Conservation (phyloP, 2,888 invertebrate species). For the Eupeodes luniger region DNA sequence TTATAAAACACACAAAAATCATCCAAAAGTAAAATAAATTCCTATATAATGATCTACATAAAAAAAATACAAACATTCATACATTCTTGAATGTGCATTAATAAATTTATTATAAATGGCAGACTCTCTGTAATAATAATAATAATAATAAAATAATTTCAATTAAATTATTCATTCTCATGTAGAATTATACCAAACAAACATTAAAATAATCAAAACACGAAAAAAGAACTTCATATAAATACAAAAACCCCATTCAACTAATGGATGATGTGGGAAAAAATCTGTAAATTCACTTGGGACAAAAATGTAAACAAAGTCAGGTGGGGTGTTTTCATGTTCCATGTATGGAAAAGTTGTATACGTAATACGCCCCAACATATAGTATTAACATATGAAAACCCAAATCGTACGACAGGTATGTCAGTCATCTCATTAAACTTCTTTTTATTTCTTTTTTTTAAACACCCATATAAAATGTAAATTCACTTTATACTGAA, state of each 20-base stretch:
- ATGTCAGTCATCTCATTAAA: constrained; percentile 58
- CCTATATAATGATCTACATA: neutral
- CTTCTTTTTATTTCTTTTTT: constrained; percentile 3
- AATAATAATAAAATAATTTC: neutral
- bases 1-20: neutral
- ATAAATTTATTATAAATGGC: neutral
- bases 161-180: constrained; percentile 30
- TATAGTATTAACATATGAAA: constrained; percentile 50
- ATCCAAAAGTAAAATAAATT: neutral
- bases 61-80: no score
- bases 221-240: neutral
- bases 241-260: neutral
- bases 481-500: constrained; percentile 39
- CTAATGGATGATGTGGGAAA: neutral
- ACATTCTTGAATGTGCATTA: constrained; percentile 16
- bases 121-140: neutral
- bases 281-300: neutral
- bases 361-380: constrained; percentile 12
- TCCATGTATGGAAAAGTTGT: neutral
- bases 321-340: constrained; percentile 51
- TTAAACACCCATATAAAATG: constrained; percentile 45
- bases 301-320: neutral
- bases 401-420: constrained; percentile 48
- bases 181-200: neutral
- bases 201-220: neutral